Percentiles rank a stretch among this genome's conserved stretches.
phyloP scores from a whole-genome alignment of 1,140 invertebrate species.

The Macrotrachela quadricornifera region DNA sequence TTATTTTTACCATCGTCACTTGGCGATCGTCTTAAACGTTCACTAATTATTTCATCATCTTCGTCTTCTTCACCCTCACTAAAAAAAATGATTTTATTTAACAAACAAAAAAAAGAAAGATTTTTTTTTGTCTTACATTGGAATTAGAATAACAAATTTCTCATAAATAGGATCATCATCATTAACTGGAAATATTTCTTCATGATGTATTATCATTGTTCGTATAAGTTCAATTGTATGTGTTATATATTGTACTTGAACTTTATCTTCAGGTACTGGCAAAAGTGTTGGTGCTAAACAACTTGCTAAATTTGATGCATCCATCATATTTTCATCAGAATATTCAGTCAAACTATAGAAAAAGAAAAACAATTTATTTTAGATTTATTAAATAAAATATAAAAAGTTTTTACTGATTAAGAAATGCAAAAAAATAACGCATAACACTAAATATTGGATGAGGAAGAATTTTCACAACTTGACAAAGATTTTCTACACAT shows the following conservation, averaged over 20 bases:
- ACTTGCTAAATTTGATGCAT: constrained; percentile 84
- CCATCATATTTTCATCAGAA: constrained; percentile 93
- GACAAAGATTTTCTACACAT: constrained; percentile 2
- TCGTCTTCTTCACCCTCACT: not conserved
- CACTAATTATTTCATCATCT: not conserved
- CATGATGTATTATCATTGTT: constrained; percentile 67
- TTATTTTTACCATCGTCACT: constrained; percentile 16
- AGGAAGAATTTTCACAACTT: constrained; percentile 43
- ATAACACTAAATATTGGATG: constrained; percentile 61
- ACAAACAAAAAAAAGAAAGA: too few relatives aligned
- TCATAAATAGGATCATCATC: constrained; percentile 3
- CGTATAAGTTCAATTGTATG: constrained; percentile 81
- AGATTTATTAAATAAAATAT: not conserved
- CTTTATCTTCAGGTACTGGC: constrained; percentile 68
- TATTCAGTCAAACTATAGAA: constrained; percentile 57
- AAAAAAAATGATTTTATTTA: too few relatives aligned
- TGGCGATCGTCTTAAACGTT: constrained; percentile 14
- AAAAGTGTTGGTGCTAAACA: constrained; percentile 90
- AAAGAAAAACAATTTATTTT: not conserved
- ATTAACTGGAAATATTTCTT: constrained; percentile 54
- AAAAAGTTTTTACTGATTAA: constrained; percentile 58
- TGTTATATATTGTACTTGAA: constrained; percentile 79
- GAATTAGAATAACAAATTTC: not conserved
- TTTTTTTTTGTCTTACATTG: too few relatives aligned
- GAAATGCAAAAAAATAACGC: constrained; percentile 79